A percentile compares a stretch with the other conserved stretches of the same genome.
Evolutionary conservation across 2,888 invertebrate genomes (phyloP).

Genomic region (Tetanocera ferruginea): DNA sequence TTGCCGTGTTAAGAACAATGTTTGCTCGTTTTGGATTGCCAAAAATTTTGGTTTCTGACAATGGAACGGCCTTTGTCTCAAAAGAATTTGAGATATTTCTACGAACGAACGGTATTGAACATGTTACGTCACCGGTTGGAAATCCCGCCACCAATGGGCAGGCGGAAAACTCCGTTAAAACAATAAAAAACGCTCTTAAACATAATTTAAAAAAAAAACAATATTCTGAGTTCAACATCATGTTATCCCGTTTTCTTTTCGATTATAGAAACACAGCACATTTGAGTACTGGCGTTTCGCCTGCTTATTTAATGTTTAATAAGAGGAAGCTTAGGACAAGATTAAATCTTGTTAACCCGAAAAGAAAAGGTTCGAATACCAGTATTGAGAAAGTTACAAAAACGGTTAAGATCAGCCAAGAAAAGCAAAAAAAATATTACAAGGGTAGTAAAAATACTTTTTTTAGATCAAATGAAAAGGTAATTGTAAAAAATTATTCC

Average conservation of each 20-base stretch:
- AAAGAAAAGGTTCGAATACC: conserved; percentile 7
- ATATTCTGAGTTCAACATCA: conserved; percentile 37
- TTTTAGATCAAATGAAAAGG: conserved; percentile 31
- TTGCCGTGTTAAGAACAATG: conserved; percentile 33
- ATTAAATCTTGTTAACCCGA: conserved; percentile 20
- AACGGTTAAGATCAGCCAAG: conserved; percentile 13
- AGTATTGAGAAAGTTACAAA: background rate
- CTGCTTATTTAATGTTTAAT: conserved; percentile 46
- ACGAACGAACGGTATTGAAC: background rate
- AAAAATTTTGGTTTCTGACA: conserved; percentile 51
- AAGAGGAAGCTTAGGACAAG: conserved; percentile 20
- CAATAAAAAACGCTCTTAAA: conserved; percentile 44
- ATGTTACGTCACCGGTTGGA: conserved; percentile 40
- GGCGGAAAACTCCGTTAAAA: conserved; percentile 45
- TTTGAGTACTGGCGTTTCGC: conserved; percentile 40
- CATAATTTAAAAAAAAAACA: conserved; percentile 32
- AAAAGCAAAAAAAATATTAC: conserved; percentile 29
- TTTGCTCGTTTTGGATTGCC: conserved; percentile 55
- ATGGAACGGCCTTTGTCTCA: conserved; percentile 52
- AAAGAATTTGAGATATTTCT: conserved; percentile 49
- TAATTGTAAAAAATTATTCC: conserved; percentile 42
- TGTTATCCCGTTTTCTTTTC: conserved; percentile 43
- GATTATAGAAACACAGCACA: conserved; percentile 43
- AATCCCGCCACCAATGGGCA: conserved; percentile 44
- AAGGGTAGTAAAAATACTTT: conserved; percentile 21